Conservation (phyloP, 1,140 invertebrate species). For the Lineus longissimus region DNA sequence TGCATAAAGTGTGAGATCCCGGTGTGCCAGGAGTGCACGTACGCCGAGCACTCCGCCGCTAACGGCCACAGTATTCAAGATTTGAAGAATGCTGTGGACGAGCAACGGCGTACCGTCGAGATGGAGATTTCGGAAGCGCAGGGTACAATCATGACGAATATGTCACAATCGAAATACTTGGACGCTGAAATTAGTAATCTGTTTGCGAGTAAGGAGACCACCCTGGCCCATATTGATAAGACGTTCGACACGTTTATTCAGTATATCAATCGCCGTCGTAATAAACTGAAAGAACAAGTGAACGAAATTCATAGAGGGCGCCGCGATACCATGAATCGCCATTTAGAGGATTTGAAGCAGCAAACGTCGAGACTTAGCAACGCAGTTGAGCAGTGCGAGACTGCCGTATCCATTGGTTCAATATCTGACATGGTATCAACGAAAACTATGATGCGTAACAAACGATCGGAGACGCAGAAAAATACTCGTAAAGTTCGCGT, state of each 20-base stretch:
- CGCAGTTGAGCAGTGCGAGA: constrained; percentile 9
- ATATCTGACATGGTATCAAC: constrained; percentile 12
- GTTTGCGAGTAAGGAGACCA: constrained; percentile 1
- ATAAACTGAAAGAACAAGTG: constrained; percentile 7
- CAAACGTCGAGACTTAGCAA: background rate
- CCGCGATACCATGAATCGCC: background rate
- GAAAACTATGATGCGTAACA: constrained; percentile 9
- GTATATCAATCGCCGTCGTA: constrained; percentile 3
- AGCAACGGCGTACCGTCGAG: constrained; percentile 4
- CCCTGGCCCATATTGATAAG: constrained; percentile 2
- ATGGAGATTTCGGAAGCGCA: constrained; percentile 11
- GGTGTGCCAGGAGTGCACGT: constrained; percentile 8
- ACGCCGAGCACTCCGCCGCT: constrained; percentile 1
- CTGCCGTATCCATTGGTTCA: constrained; percentile 7
- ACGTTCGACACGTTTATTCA: constrained; percentile 11
- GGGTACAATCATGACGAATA: background rate
- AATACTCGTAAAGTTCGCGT: background rate
- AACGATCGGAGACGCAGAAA: background rate
- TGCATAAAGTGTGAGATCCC: constrained; percentile 12
- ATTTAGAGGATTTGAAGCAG: constrained; percentile 5
- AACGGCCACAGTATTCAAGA: background rate
- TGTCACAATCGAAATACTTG: background rate
- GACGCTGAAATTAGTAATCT: constrained; percentile 4
- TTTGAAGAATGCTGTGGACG: background rate
- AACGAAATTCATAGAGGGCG: background rate